A percentile compares a stretch with the other conserved stretches of the same genome.
These are phyloP conservation scores for Mastacembelus armatus DNA, from an alignment of 2,797 vertebrate genomes.

Conservation along the genomic window DNA sequence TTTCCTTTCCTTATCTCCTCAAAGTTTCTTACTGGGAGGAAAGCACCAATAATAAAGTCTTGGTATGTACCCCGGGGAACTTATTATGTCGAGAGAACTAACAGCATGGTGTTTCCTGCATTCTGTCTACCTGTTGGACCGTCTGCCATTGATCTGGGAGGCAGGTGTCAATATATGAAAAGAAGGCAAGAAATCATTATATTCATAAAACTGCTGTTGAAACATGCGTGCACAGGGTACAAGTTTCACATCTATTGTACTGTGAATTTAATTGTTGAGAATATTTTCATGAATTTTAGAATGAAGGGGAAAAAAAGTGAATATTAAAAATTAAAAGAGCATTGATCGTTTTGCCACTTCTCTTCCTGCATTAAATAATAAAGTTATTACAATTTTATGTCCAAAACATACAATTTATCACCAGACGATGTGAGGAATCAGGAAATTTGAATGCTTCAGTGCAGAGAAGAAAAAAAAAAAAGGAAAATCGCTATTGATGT, in stretches of 20 bases:
- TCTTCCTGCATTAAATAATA: neutral
- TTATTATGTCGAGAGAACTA: constrained; percentile 77
- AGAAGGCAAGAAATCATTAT: constrained; percentile 54
- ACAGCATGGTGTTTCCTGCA: constrained; percentile 52
- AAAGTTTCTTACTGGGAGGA: constrained; percentile 62
- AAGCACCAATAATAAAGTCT: constrained; percentile 63
- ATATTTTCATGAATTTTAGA: constrained; percentile 13
- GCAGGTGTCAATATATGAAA: constrained; percentile 70
- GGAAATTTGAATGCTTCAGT: neutral
- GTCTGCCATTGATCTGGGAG: constrained; percentile 66
- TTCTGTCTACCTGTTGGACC: constrained; percentile 72
- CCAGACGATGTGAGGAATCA: neutral
- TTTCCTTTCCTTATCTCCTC: constrained; percentile 64
- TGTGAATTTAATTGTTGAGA: neutral
- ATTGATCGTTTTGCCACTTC: neutral
- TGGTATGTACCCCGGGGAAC: constrained; percentile 70
- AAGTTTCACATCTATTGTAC: constrained; percentile 37
- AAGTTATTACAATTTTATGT: neutral
- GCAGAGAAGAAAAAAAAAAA: too few species aligned
- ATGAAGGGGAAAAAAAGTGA: neutral
- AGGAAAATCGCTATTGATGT: too few species aligned
- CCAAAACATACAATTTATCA: constrained; percentile 5
- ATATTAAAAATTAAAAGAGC: neutral
- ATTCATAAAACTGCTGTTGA: constrained; percentile 37
- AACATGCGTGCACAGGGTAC: constrained; percentile 13